Percentiles rank a stretch among this genome's conserved stretches.
Evolutionary conservation across 2,113 vertebrate species (phyloP).

Genomic region (Bubo bubo): DNA sequence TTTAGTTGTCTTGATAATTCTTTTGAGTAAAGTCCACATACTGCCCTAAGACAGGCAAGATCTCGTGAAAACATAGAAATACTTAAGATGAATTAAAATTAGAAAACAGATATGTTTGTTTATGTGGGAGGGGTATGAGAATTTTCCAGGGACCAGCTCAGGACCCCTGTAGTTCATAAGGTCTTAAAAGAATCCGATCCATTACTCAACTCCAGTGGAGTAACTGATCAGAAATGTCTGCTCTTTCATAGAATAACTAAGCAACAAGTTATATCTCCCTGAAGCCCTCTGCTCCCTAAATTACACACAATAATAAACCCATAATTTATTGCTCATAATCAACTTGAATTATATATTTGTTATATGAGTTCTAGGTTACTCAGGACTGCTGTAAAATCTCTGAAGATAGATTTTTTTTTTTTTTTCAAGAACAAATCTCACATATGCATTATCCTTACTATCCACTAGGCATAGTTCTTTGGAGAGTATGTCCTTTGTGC

Average conservation of each 20-base stretch:
- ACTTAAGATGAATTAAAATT: not conserved
- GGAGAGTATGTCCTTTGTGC: not conserved
- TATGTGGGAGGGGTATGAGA: not conserved
- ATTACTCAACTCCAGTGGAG: not conserved
- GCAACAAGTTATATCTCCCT: not conserved
- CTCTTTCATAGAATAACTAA: not conserved
- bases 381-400: not conserved
- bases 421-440: not conserved
- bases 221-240: not conserved
- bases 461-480: not conserved
- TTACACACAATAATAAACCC: not conserved
- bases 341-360: not conserved
- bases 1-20: not conserved
- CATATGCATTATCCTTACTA: not conserved
- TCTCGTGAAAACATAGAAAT: not conserved
- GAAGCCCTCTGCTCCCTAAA: not conserved
- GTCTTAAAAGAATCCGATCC: not conserved
- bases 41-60: not conserved
- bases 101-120: not conserved
- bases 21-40: not conserved
- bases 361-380: not conserved
- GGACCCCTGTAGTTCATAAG: not conserved
- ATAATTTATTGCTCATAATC: not conserved
- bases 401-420: not conserved
- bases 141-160: not conserved